Evolutionary conservation across 2,113 vertebrate genomes (phyloP).

Genomic region (Pavo muticus): DNA sequence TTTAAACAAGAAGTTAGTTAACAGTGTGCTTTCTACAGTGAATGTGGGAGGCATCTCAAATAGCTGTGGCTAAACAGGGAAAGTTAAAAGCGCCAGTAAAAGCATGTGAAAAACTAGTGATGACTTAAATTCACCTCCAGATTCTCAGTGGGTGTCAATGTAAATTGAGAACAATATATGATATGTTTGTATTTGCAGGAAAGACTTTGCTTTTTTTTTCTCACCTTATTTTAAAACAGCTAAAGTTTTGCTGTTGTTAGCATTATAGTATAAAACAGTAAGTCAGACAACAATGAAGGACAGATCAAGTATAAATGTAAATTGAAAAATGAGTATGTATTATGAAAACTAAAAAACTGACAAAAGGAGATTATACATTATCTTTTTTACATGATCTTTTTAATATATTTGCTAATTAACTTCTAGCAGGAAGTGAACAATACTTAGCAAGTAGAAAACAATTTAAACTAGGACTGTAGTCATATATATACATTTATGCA

Average conservation of each 20-base stretch:
- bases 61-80: conserved; percentile 12
- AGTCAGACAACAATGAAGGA: background rate
- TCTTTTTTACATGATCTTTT: background rate
- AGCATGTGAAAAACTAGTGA: background rate
- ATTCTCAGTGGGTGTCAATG: background rate
- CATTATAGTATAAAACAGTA: background rate
- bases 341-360: background rate
- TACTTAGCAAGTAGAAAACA: background rate
- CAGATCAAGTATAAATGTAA: background rate
- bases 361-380: background rate
- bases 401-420: background rate
- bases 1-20: conserved; percentile 78
- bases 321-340: background rate
- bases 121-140: background rate
- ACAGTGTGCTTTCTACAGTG: conserved; percentile 4
- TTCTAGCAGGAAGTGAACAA: background rate
- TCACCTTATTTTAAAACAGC: background rate
- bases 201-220: background rate
- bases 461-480: background rate
- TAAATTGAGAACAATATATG: conserved; percentile 27
- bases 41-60: conserved; percentile 67
- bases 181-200: background rate
- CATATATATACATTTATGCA: too few relatives aligned
- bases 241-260: background rate
- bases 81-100: background rate